phyloP scores from a whole-genome alignment of 2,113 vertebrate species.

The Pseudorectes ferrugineus region DNA sequence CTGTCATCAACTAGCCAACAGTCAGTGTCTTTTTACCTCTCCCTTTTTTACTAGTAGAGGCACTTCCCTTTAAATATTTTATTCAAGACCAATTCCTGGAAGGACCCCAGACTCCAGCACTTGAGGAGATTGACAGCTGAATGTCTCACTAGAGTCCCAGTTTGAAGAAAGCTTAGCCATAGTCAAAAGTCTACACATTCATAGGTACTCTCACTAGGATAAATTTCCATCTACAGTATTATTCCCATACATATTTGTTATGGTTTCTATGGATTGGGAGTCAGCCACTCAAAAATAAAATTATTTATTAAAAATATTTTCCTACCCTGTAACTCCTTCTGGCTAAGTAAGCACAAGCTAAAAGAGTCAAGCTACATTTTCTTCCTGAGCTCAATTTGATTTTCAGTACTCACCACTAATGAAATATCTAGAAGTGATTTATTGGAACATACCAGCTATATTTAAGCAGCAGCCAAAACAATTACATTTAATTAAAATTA shows the following conservation, averaged over 20 bases:
- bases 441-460: not conserved
- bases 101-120: not conserved
- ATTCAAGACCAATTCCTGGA: not conserved
- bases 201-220: not conserved
- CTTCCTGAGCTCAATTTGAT: not conserved
- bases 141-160: not conserved
- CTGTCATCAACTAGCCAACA: not conserved
- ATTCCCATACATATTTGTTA: not conserved
- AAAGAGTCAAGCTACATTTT: not conserved
- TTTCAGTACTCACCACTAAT: constrained; percentile 14
- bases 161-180: not conserved
- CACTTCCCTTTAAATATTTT: not conserved
- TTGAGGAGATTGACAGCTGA: not conserved
- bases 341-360: not conserved
- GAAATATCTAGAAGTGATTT: constrained; percentile 46
- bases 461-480: constrained; percentile 42
- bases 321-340: not conserved
- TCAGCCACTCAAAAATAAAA: not conserved
- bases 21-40: not conserved
- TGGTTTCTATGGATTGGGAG: not conserved
- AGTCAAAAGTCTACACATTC: not conserved
- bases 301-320: not conserved
- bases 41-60: not conserved
- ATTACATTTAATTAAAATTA: constrained; percentile 55
- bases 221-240: not conserved